Evolutionary conservation across 2,888 invertebrate species (phyloP), one percentile per base, ranked within the genome.

Genomic region (Brassicogethes aeneus): DNA sequence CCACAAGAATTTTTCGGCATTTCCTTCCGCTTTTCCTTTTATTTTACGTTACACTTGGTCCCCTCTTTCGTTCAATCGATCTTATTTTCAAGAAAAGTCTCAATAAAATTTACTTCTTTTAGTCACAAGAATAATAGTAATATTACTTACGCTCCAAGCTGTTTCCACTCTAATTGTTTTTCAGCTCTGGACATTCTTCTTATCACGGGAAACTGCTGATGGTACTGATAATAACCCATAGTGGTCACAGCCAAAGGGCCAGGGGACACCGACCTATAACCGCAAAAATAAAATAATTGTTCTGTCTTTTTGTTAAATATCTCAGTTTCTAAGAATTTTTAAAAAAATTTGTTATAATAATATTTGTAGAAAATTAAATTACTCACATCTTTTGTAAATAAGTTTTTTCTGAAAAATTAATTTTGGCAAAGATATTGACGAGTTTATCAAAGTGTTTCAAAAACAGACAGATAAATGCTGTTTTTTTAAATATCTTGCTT

Each of bases 111-210:
- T 5, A 23, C 5, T 23, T 7, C 23, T 23, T 23, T 5, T 10
- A 23, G 23, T 23, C 23, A 7, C 23, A 23, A 23, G 5, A 23
- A 7, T n/a, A n/a, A n/a, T n/a, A n/a, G n/a, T n/a, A 32, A 12
- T 12, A 32, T 32, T 23, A 79, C 80, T 79, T 62, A 82, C 82
- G 80, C 78, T 69, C 82, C 81, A 42, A 80, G 74, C 51, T 78
- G 72, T 55, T 77, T 75, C 72, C 78, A 76, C 61, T 71, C 77
- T 53, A 73, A 78, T 65, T 61, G 70, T 50, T 77, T 68, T 48
- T 77, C 63, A 53, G 70, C 60, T 57, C 71, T 63, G 45, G 80
- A 73, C 45, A 77, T 66, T 42, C 75, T 66, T 41, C 81, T 70
- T 32, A 72, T 66, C 2, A 79, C 74, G 2, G 80, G 77, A 54